A percentile compares a stretch with the other conserved stretches of the same genome.
Evolutionary conservation across 2,797 vertebrate species (phyloP).

Genomic region (Pelobates cultripes): DNA sequence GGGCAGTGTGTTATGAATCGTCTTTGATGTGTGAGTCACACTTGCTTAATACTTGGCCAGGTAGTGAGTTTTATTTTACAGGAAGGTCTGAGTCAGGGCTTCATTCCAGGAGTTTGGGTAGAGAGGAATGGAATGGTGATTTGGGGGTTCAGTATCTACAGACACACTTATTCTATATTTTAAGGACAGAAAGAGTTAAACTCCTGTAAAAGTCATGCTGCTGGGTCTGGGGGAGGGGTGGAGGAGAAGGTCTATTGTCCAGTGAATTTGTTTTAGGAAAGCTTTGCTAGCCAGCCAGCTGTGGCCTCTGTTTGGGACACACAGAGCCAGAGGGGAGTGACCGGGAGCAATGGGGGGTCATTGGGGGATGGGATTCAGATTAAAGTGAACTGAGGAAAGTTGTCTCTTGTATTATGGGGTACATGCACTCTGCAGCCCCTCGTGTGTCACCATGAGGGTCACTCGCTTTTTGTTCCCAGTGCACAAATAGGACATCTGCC

Average conservation of each 20-base stretch:
- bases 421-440: background rate
- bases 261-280: conserved; percentile 1
- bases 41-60: too few relatives aligned
- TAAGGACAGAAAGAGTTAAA: conserved; percentile 25
- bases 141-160: too few relatives aligned
- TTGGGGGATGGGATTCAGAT: background rate
- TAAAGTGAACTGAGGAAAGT: background rate
- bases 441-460: too few relatives aligned
- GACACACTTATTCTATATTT: background rate
- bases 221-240: background rate
- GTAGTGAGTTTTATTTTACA: background rate
- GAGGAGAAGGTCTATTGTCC: conserved; percentile 20
- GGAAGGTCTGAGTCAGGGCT: background rate
- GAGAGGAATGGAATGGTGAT: too few relatives aligned
- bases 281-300: conserved; percentile 1
- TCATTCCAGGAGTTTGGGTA: background rate
- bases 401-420: background rate
- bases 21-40: background rate
- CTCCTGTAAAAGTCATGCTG: background rate
- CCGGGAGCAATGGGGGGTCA: background rate
- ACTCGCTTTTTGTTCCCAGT: too few relatives aligned
- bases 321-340: conserved; percentile 39
- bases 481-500: background rate
- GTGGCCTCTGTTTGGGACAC: background rate
- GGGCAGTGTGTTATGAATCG: background rate